Percentiles rank a stretch among this genome's conserved stretches.
Evolutionary conservation across 2,113 vertebrate genomes (phyloP).

Genomic region (Sminthopsis crassicaudata): DNA sequence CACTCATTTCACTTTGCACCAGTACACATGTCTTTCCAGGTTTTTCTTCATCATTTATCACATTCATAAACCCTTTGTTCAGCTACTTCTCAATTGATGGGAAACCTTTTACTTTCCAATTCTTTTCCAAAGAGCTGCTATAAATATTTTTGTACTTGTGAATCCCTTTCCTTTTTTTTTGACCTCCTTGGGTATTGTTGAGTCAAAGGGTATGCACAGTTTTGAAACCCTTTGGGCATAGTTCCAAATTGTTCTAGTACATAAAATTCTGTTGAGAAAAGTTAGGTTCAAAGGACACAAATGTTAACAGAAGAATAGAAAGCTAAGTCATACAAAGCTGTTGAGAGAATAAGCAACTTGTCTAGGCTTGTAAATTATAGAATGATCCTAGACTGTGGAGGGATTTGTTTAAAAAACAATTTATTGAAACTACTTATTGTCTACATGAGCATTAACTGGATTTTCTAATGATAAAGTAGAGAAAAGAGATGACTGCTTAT

Average conservation of each 20-base stretch:
- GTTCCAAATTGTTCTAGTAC: no score
- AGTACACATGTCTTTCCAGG: neutral
- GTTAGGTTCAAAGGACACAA: neutral
- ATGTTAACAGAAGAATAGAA: neutral
- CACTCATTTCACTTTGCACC: neutral
- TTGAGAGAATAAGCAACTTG: neutral
- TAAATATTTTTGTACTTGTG: no score
- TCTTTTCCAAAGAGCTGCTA: neutral
- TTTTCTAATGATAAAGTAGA: neutral
- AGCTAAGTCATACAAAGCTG: neutral
- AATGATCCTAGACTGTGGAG: neutral
- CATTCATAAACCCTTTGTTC: neutral
- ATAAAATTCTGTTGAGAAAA: neutral
- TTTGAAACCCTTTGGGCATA: no score
- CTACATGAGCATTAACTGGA: neutral
- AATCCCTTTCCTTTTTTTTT: no score
- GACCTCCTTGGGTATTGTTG: no score
- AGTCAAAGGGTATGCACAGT: no score
- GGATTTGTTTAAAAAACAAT: neutral
- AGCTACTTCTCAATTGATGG: neutral
- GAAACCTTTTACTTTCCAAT: neutral
- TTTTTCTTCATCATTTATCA: no score
- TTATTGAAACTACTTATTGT: neutral
- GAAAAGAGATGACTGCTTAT: neutral
- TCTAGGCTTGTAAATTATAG: neutral